Evolutionary conservation across 2,797 vertebrate genomes (phyloP).

Genomic region (Gephyroberyx darwinii): DNA sequence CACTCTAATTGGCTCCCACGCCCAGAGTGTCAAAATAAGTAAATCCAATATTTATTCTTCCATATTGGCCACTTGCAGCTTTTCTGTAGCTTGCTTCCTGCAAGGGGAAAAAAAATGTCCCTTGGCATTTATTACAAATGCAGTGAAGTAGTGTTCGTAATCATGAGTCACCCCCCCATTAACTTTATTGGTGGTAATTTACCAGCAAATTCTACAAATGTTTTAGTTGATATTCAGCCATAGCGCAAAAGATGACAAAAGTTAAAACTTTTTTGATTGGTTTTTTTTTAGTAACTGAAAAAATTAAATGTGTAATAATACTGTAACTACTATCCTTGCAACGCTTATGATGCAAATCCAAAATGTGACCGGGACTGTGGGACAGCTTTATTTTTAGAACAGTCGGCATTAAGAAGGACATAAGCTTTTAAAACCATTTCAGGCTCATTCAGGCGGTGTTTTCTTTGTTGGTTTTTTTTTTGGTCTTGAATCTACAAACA

Average conservation of each 20-base stretch:
- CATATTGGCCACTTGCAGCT: conserved; percentile 29
- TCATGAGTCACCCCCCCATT: conserved; percentile 59
- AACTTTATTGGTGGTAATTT: conserved; percentile 23
- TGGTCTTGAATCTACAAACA: neutral
- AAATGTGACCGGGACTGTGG: no score
- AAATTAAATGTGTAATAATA: no score
- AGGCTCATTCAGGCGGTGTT: no score
- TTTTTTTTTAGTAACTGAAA: no score
- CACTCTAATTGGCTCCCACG: conserved; percentile 51
- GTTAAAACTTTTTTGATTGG: no score
- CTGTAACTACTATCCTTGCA: no score
- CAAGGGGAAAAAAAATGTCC: conserved; percentile 35
- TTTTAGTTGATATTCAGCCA: conserved; percentile 9
- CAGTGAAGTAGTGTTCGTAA: conserved; percentile 47
- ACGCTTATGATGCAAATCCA: no score
- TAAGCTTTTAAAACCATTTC: no score
- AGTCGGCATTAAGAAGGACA: no score
- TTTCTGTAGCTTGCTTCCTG: conserved; percentile 34
- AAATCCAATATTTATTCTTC: conserved; percentile 40
- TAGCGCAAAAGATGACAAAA: conserved; percentile 8
- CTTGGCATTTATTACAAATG: conserved; percentile 43
- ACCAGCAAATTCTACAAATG: conserved; percentile 15
- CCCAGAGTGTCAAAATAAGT: conserved; percentile 26
- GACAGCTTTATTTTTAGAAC: no score
- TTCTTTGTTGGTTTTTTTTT: no score